Percentiles rank a stretch among this genome's conserved stretches.
phyloP scores from a whole-genome alignment of 2,888 invertebrate species.

The Periphyllus acericola region DNA sequence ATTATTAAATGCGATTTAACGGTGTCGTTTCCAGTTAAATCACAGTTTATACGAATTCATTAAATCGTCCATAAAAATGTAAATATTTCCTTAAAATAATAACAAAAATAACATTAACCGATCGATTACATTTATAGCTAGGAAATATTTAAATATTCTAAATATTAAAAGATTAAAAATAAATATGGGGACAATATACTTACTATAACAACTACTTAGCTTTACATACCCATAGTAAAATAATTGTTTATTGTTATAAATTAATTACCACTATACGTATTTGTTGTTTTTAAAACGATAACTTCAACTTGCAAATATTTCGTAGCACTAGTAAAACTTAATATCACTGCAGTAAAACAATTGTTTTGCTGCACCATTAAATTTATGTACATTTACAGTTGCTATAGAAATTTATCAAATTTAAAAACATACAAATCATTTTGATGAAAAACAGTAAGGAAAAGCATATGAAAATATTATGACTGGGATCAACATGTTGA shows the following conservation, averaged over 20 bases:
- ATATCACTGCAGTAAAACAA: neutral
- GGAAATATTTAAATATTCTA: neutral
- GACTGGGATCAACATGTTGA: neutral
- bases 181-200: no score
- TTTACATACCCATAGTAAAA: no score
- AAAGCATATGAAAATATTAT: neutral
- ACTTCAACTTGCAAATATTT: neutral
- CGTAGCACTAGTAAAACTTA: neutral
- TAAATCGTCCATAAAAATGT: no score
- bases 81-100: neutral
- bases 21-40: neutral
- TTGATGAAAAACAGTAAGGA: neutral
- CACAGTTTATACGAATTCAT: neutral
- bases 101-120: neutral
- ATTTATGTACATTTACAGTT: neutral
- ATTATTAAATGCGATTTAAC: neutral
- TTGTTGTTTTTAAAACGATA: neutral
- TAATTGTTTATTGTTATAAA: neutral
- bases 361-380: neutral
- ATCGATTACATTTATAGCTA: neutral
- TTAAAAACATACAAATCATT: neutral
- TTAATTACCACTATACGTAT: neutral
- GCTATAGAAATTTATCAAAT: neutral
- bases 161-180: neutral
- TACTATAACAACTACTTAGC: no score